Percentiles rank a stretch among this genome's conserved stretches.
phyloP scores from a whole-genome alignment of 2,888 invertebrate genomes.

The Parnassius mnemosyne region DNA sequence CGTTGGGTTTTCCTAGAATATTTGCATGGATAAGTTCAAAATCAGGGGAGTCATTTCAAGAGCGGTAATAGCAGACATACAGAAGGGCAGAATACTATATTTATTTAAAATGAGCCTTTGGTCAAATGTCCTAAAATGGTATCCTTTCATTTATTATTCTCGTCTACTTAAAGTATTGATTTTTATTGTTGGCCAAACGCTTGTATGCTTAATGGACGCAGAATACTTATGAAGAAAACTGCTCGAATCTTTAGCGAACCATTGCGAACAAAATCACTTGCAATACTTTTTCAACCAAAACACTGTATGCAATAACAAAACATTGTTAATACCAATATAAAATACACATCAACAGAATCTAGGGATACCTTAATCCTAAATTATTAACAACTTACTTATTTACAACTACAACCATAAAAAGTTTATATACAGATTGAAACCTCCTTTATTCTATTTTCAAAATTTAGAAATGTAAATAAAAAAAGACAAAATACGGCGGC shows the following conservation, averaged over 20 bases:
- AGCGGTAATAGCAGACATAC: slow-evolving; percentile 47
- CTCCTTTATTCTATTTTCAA: too few species aligned
- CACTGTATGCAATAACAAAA: too few species aligned
- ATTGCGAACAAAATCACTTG: too few species aligned
- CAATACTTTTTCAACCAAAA: too few species aligned
- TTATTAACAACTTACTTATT: too few species aligned
- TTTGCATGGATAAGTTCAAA: slow-evolving; percentile 49
- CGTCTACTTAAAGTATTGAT: slow-evolving; percentile 6
- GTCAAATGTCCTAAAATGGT: slow-evolving; percentile 42
- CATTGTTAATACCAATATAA: too few species aligned
- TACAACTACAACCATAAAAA: too few species aligned
- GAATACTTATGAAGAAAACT: background rate
- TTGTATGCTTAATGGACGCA: background rate
- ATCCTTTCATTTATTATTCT: slow-evolving; percentile 17
- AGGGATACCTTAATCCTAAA: too few species aligned
- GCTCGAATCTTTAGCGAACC: background rate
- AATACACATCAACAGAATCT: too few species aligned
- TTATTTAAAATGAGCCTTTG: slow-evolving; percentile 51
- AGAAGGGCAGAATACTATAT: slow-evolving; percentile 52
- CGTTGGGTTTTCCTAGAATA: slow-evolving; percentile 50
- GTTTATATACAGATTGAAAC: too few species aligned
- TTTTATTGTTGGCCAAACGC: slow-evolving; percentile 2
- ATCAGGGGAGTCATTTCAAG: slow-evolving; percentile 56
- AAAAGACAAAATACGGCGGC: too few species aligned
- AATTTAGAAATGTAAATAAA: too few species aligned